A percentile compares a stretch with the other conserved stretches of the same genome.
phyloP scores from a whole-genome alignment of 2,888 invertebrate genomes.

The Neoitamus cyanurus region DNA sequence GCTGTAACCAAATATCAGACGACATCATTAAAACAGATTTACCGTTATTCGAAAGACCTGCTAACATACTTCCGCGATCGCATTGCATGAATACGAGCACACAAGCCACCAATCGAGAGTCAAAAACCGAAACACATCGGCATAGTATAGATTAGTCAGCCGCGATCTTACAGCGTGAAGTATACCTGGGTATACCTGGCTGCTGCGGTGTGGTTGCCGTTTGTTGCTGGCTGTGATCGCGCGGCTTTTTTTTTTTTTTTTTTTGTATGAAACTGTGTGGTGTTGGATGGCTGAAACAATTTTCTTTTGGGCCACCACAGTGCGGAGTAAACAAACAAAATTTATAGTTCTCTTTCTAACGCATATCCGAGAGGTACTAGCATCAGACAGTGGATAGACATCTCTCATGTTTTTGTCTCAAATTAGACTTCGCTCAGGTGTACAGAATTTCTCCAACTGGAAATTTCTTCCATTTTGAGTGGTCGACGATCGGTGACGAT shows the following conservation, averaged over 20 bases:
- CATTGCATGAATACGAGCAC: slow-evolving; percentile 51
- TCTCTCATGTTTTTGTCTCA: slow-evolving; percentile 23
- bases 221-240: not conserved
- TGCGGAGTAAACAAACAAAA: slow-evolving; percentile 3
- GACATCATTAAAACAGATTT: slow-evolving; percentile 55
- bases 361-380: not conserved
- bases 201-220: not conserved
- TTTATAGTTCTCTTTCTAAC: slow-evolving; percentile 2
- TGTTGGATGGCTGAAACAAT: not conserved
- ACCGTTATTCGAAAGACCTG: slow-evolving; percentile 67
- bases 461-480: slow-evolving; percentile 35
- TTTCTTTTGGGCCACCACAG: not conserved
- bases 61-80: slow-evolving; percentile 67
- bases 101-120: slow-evolving; percentile 33
- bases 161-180: not conserved
- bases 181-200: not conserved
- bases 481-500: not conserved
- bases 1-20: slow-evolving; percentile 51
- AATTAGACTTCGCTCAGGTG: slow-evolving; percentile 22
- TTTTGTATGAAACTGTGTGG: not conserved
- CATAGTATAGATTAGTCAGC: slow-evolving; percentile 21
- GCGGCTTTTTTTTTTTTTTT: no score
- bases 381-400: slow-evolving; percentile 35
- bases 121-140: slow-evolving; percentile 24
- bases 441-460: slow-evolving; percentile 45